phyloP scores from a whole-genome alignment of 2,113 vertebrate species.

The Rutilus rutilus region DNA sequence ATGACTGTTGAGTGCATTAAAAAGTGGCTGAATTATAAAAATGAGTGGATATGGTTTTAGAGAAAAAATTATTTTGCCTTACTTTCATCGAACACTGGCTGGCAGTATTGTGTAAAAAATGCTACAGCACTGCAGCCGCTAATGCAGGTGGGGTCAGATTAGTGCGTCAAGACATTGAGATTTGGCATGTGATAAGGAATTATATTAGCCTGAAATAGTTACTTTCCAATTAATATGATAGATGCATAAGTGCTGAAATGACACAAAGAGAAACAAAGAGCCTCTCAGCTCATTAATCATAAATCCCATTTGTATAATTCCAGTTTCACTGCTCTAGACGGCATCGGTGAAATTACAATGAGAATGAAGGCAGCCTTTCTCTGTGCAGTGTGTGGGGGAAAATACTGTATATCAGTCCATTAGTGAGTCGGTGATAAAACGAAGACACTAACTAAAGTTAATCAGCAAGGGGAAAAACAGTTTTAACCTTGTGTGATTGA shows the following conservation, averaged over 20 bases:
- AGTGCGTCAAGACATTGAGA: background rate
- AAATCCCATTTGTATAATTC: slow-evolving; percentile 3
- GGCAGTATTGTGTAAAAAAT: slow-evolving; percentile 61
- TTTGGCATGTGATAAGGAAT: background rate
- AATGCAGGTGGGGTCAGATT: background rate
- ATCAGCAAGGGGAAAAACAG: no score
- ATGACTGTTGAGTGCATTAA: background rate
- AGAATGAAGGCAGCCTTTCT: background rate
- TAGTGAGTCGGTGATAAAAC: background rate
- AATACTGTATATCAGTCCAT: background rate
- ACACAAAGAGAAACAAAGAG: background rate
- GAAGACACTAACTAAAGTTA: background rate
- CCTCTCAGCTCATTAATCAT: background rate
- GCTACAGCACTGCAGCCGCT: background rate
- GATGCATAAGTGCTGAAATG: background rate
- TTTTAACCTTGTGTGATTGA: background rate
- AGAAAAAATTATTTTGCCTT: background rate
- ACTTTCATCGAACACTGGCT: slow-evolving; percentile 62
- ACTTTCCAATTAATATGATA: background rate
- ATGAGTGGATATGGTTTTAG: background rate
- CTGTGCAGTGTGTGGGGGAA: background rate
- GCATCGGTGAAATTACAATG: slow-evolving; percentile 4
- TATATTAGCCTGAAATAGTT: slow-evolving; percentile 6
- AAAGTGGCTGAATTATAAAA: background rate
- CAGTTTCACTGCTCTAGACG: background rate